Percentiles rank a stretch among this genome's conserved stretches.
Evolutionary conservation across 2,888 invertebrate species (phyloP).

Genomic region (Dendrolimus houi): DNA sequence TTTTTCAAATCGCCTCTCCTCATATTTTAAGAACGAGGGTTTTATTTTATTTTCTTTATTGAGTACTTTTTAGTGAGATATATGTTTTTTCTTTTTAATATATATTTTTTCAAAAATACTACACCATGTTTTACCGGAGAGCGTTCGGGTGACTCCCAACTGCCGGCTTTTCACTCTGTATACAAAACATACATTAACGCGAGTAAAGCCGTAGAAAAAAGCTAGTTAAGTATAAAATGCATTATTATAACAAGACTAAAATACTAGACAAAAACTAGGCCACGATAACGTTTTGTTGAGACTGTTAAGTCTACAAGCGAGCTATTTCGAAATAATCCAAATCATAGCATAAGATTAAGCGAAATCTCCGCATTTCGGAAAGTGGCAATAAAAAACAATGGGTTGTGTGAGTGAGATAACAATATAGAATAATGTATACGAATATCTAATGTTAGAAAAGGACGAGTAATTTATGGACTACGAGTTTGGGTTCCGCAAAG

Average conservation of each 20-base stretch:
- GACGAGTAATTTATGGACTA: constrained; percentile 12
- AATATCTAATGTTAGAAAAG: constrained; percentile 3
- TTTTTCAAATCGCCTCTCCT: too few species aligned
- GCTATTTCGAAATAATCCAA: not conserved
- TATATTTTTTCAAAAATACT: too few species aligned
- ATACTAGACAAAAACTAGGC: not conserved
- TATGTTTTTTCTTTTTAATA: too few species aligned
- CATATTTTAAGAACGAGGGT: too few species aligned
- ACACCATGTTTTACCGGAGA: too few species aligned
- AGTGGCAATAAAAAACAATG: not conserved
- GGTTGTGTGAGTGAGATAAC: not conserved
- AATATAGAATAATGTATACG: not conserved
- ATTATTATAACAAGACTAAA: not conserved
- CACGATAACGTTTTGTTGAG: not conserved
- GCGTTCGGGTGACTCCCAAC: too few species aligned
- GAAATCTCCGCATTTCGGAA: constrained; percentile 1
- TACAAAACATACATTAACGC: too few species aligned
- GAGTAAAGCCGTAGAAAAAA: too few species aligned
- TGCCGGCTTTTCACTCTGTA: too few species aligned
- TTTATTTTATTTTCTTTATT: too few species aligned
- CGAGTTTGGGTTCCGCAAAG: constrained; percentile 7
- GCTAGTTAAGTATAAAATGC: too few species aligned
- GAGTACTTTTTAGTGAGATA: too few species aligned
- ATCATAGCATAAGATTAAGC: not conserved
- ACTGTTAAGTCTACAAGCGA: not conserved